Base-by-base conservation (phyloP, 2,888 invertebrate species). In the Unio delphinus region DNA sequence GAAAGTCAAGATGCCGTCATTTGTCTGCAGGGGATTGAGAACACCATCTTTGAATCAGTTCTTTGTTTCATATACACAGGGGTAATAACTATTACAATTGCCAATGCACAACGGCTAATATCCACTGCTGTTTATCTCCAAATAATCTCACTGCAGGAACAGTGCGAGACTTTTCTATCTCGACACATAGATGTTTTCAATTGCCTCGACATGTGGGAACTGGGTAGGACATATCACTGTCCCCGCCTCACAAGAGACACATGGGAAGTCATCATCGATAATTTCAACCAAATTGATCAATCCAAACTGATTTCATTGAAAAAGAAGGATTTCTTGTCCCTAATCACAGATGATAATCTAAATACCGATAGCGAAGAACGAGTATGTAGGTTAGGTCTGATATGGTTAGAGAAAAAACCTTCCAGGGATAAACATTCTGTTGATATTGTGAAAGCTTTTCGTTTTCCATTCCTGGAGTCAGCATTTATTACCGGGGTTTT, bases 301-400 rank as follows among this genome's bases (percentile, higher is more conserved):
- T 67, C 69, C 15, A 71, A 70, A 55, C 28, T 77, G 28, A 55
- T 70, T 20, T 63, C 56, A 23, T 28, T 77, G 26, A 56, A 69
- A 34, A 23, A 34, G 28, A 7, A 55, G 54, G 69, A 68, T 30
- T 20, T 77, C 5, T n/a, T 61, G 54, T 60, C 5, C 11, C 57
- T 77, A n/a, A 23, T 73, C 26, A 63, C 54, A 62, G 94, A 88
- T 69, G 95, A 96, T 85, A 94, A 95, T 86, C 90, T 97, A 56
- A 96, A 96, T 88, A 95, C 95, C 0, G 94, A 95, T 82, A 95
- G 94, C 85, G 97, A 97, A 88, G 95, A 94, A 89, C 91, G 92
- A 67, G 94, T 94, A 61, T 94, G 94, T 87, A 93, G 94, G 88
- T 94, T 94, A 8, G 91, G 94, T 28, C 92, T 93, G 86, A 92